Evolutionary conservation across 2,797 vertebrate genomes (phyloP).

Genomic region (Zenarchopterus dispar): DNA sequence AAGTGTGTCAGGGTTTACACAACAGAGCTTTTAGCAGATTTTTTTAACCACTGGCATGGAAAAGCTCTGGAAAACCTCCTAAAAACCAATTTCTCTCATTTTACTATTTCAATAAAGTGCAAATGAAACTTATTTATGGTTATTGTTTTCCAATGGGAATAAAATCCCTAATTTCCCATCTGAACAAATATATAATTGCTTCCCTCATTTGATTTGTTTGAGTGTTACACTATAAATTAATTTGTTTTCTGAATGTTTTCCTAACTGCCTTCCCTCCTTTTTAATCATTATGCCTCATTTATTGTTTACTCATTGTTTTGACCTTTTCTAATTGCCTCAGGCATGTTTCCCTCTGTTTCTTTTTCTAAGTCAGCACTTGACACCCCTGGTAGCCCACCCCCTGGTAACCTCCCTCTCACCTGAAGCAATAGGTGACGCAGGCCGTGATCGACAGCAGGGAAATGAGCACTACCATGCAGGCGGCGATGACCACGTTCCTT

Average conservation of each 20-base stretch:
- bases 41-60: constrained; percentile 2
- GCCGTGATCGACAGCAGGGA: constrained; percentile 81
- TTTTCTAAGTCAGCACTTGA: background rate
- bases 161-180: background rate
- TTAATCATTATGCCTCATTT: too few species aligned
- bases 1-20: background rate
- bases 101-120: background rate
- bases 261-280: too few species aligned
- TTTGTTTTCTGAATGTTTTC: background rate
- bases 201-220: background rate
- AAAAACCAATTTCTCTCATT: background rate
- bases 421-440: constrained; percentile 81
- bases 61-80: background rate
- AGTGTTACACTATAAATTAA: too few species aligned
- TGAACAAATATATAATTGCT: background rate
- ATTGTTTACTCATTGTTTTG: too few species aligned
- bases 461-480: constrained; percentile 72
- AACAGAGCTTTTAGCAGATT: background rate
- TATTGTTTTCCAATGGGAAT: background rate
- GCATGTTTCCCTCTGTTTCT: background rate
- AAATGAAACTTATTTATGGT: background rate
- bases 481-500: constrained; percentile 73
- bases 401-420: constrained; percentile 74
- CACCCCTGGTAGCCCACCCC: too few species aligned
- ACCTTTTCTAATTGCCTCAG: too few species aligned